phyloP scores from a whole-genome alignment of 23 tunicate species.

The Ascidia mentula region DNA sequence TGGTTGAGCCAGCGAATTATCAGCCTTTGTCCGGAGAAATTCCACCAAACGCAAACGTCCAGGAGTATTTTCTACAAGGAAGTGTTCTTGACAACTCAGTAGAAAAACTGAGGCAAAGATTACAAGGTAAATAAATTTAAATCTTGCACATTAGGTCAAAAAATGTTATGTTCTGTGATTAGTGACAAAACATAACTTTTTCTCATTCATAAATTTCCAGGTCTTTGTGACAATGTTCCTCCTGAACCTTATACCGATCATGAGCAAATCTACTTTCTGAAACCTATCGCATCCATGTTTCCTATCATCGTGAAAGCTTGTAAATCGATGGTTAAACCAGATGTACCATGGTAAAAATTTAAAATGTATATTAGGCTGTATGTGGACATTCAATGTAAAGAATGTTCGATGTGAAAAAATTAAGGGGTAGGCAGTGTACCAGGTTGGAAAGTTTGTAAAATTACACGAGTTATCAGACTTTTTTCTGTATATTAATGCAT shows the following conservation, averaged over 20 bases:
- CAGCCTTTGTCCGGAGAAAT: slow-evolving; percentile 63
- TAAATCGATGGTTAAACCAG: slow-evolving; percentile 47
- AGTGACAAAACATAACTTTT: background rate
- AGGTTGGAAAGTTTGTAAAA: too few species aligned
- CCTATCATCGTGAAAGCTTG: slow-evolving; percentile 70
- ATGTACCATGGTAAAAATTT: slow-evolving; percentile 47
- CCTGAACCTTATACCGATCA: slow-evolving; percentile 62
- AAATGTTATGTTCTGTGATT: background rate
- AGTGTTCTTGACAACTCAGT: slow-evolving; percentile 44
- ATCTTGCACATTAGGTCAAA: too few species aligned
- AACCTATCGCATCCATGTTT: slow-evolving; percentile 16
- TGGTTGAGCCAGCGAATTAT: slow-evolving; percentile 76
- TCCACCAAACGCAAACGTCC: slow-evolving; percentile 50
- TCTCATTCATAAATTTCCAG: background rate
- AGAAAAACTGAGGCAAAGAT: slow-evolving; percentile 60
- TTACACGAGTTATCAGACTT: too few species aligned
- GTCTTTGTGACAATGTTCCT: slow-evolving; percentile 83
- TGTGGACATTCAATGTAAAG: background rate
- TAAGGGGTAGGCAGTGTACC: too few species aligned
- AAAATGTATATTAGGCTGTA: background rate
- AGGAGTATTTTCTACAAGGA: slow-evolving; percentile 90
- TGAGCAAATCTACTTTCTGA: slow-evolving; percentile 54
- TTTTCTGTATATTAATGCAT: too few species aligned
- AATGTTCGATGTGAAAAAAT: too few species aligned
- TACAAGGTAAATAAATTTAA: slow-evolving; percentile 77